phyloP scores from a whole-genome alignment of 2,113 vertebrate species.

The Actenoides hombroni region DNA sequence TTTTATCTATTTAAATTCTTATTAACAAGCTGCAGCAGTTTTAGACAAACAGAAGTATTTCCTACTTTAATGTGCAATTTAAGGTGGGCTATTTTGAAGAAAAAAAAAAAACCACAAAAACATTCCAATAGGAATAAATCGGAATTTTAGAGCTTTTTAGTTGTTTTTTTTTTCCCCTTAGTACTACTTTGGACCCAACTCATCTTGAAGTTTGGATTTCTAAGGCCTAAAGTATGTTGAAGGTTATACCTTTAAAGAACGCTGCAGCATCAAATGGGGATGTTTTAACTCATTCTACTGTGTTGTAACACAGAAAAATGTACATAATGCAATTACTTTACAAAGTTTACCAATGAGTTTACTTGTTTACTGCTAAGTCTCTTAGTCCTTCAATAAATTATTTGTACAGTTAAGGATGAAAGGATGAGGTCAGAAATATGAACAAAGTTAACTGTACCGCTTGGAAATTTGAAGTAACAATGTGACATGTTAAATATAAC shows the following conservation, averaged over 20 bases:
- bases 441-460: not conserved
- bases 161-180: not conserved
- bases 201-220: not conserved
- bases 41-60: not conserved
- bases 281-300: not conserved
- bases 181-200: not conserved
- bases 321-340: not conserved
- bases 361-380: not conserved
- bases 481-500: not conserved
- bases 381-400: not conserved
- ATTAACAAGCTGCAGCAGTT: not conserved
- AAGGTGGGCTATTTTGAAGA: not conserved
- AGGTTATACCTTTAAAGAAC: not conserved
- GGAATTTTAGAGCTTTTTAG: not conserved
- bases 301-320: not conserved
- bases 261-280: not conserved
- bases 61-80: not conserved
- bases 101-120: not conserved
- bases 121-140: not conserved
- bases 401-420: not conserved
- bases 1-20: constrained; percentile 4
- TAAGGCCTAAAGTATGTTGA: not conserved
- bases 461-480: not conserved
- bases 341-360: not conserved
- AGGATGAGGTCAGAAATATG: not conserved